Evolutionary conservation across 2,797 vertebrate species (phyloP).

Genomic region (Paedocypris micromegethes): DNA sequence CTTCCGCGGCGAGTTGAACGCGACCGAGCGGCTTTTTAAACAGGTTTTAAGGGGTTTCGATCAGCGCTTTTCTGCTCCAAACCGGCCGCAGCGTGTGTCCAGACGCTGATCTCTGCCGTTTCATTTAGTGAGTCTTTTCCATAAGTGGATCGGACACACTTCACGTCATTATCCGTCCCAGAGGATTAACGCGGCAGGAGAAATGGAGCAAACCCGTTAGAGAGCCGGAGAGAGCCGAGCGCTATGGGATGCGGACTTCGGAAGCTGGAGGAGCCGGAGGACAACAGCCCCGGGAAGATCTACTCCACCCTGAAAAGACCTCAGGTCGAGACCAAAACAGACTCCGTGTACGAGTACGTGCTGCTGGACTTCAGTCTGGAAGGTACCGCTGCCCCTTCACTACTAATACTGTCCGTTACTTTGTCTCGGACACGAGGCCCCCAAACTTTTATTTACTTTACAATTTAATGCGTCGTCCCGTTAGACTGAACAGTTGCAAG

Average conservation of each 20-base stretch:
- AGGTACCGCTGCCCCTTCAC: conserved; percentile 64
- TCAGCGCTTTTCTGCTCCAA: neutral
- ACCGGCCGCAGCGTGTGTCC: neutral
- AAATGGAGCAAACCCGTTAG: conserved; percentile 46
- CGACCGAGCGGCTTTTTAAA: no score
- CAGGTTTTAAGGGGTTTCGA: neutral
- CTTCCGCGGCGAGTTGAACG: no score
- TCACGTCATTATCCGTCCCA: conserved; percentile 5
- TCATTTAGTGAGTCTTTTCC: conserved; percentile 12
- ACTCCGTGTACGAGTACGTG: conserved; percentile 86
- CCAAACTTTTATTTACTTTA: no score
- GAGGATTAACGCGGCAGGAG: conserved; percentile 37
- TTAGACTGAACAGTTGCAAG: no score
- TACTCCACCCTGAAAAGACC: conserved; percentile 95
- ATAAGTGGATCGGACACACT: conserved; percentile 5
- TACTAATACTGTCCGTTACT: neutral
- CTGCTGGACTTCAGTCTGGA: conserved; percentile 94
- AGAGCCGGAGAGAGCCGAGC: conserved; percentile 45
- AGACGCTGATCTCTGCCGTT: conserved; percentile 1
- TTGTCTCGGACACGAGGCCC: no score
- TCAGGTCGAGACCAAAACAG: conserved; percentile 89
- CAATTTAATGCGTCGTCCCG: no score
- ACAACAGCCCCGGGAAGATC: conserved; percentile 96
- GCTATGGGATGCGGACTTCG: conserved; percentile 95
- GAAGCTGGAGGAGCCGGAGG: conserved; percentile 92